Conservation (phyloP, 2,797 vertebrate genomes). For the Hydrophis major region DNA sequence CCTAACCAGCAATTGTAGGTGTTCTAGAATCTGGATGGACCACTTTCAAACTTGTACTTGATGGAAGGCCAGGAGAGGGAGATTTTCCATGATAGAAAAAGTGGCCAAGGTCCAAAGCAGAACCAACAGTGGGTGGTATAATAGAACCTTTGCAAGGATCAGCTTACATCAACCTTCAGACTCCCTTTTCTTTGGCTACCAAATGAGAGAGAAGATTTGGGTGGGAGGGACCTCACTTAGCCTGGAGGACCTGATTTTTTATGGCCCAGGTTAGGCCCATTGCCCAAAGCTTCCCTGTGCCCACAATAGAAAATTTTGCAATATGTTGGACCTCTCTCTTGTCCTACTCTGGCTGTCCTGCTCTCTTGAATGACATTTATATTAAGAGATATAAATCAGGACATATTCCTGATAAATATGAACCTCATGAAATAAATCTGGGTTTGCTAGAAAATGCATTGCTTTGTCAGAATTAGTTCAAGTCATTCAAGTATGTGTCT, state of each 20-base stretch:
- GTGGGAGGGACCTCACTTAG: neutral
- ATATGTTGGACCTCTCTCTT: neutral
- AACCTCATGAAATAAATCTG: neutral
- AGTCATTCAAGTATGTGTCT: neutral
- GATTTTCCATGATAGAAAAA: neutral
- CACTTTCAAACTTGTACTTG: neutral
- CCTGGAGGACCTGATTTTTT: neutral
- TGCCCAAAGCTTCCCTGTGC: neutral
- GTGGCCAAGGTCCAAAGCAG: neutral
- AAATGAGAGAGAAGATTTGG: neutral
- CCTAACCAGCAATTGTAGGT: neutral
- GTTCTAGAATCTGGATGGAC: neutral
- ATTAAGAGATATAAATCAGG: neutral
- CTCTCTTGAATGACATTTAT: neutral
- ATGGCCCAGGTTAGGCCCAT: neutral
- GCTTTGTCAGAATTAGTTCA: neutral
- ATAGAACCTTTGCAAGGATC: neutral
- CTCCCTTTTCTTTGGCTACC: neutral
- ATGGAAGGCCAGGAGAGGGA: neutral
- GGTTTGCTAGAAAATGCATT: neutral
- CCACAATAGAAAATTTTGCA: neutral
- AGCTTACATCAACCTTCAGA: neutral
- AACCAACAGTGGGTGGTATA: neutral
- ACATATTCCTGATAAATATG: neutral
- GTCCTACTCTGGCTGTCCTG: neutral